A percentile compares a stretch with the other conserved stretches of the same genome.
These are phyloP conservation scores for Muscicapa adusta DNA, from an alignment of 2,113 vertebrate species.

Conservation along the genomic window DNA sequence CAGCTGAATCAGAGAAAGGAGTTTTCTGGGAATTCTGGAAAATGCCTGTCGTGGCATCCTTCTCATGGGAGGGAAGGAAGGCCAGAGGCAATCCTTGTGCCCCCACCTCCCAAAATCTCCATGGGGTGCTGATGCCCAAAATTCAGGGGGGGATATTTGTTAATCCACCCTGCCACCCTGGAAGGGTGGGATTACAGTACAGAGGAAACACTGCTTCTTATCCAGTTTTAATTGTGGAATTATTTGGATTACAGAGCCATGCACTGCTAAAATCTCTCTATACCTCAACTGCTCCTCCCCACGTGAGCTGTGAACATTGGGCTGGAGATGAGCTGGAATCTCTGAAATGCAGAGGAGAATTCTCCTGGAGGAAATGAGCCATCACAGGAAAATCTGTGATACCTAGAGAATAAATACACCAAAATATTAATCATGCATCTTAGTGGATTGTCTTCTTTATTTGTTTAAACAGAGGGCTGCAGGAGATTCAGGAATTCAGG, in stretches of 20 bases:
- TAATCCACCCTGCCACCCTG: fast-evolving
- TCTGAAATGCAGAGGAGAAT: neutral
- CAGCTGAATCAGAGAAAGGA: neutral
- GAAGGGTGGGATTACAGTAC: neutral
- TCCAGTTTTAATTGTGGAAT: neutral
- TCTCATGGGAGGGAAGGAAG: neutral
- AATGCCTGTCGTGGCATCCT: neutral
- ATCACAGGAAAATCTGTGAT: neutral
- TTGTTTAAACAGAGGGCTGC: neutral
- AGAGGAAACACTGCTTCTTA: neutral
- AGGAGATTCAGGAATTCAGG: neutral
- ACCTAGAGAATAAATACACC: neutral
- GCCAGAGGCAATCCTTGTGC: neutral
- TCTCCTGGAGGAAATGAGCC: neutral
- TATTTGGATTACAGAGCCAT: neutral
- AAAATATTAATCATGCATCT: neutral
- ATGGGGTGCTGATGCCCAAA: fast-evolving
- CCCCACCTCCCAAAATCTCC: neutral
- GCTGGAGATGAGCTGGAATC: neutral
- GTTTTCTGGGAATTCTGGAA: neutral
- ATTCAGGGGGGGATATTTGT: neutral
- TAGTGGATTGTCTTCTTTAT: neutral
- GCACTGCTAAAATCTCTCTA: neutral
- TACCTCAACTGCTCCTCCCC: neutral
- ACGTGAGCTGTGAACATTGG: fast-evolving